A percentile compares a stretch with the other conserved stretches of the same genome.
These are phyloP conservation scores for Harpagifer antarcticus DNA, from an alignment of 2,797 vertebrate genomes.

Conservation along the genomic window DNA sequence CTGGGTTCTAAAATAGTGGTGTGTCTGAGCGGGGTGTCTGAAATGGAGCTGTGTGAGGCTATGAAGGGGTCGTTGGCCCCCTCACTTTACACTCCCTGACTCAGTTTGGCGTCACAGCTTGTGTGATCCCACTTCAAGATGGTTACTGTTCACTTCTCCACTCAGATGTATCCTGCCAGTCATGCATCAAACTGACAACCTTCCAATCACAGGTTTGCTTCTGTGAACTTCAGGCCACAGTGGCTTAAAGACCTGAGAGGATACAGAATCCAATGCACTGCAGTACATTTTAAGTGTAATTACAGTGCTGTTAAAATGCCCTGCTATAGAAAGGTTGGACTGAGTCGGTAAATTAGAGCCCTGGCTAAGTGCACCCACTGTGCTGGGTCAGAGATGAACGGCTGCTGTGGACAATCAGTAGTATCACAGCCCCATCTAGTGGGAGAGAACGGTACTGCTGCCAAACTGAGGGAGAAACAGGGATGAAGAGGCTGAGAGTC, in stretches of 20 bases:
- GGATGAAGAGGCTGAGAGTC: background rate
- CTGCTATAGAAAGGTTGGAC: conserved; percentile 41
- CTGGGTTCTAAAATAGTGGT: no score
- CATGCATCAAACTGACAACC: background rate
- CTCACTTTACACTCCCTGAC: no score
- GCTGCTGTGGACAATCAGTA: conserved; percentile 38
- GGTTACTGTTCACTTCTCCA: background rate
- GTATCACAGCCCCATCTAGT: conserved; percentile 82
- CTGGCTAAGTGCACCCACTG: conserved; percentile 27
- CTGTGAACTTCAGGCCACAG: conserved; percentile 4
- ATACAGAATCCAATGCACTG: conserved; percentile 32
- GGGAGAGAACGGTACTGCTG: conserved; percentile 53
- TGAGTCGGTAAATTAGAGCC: conserved; percentile 50
- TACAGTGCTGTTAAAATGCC: conserved; percentile 44
- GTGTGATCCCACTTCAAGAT: no score
- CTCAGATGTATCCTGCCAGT: conserved; percentile 10
- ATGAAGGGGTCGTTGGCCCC: no score
- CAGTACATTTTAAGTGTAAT: conserved; percentile 40
- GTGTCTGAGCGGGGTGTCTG: no score
- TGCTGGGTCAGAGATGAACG: conserved; percentile 35
- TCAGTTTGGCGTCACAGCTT: no score
- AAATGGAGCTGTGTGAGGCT: no score
- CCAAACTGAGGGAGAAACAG: background rate
- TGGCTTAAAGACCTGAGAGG: conserved; percentile 6
- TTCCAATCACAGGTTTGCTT: background rate